Evolutionary conservation across 2,888 invertebrate species (phyloP), one percentile per base, ranked within the genome.

Genomic region (Conistra vaccinii): DNA sequence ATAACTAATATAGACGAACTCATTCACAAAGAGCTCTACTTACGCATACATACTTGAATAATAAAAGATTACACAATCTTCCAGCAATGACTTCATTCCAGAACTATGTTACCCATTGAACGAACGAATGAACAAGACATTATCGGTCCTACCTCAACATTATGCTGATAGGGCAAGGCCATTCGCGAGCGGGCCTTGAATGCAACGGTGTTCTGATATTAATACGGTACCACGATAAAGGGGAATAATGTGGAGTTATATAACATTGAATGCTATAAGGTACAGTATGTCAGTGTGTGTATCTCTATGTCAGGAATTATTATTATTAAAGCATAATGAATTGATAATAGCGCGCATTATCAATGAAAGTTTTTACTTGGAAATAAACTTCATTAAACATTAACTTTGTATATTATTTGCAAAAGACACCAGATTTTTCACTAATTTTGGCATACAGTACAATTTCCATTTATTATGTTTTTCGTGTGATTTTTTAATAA

Each of bases 101-200:
- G 74, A 66, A 55, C 61, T 57, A 77, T 55, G 55, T 48, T 51
- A 57, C 35, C 60, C 32, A 42, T 73, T 78, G 81, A 78, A 76
- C 57, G 62, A 66, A 61, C 57, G 32, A 62, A 62, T 74, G 70
- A 60, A 72, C 66, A 48, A 61, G 48, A 39, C 48, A 61, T 67
- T 81, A 71, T 81, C 70, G 57, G 73, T 71, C 70, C 75, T 72
- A 74, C 77, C 84, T 65, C 69, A 72, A 77, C 57, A 57, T 73
- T 53, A 67, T 35, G 23, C 62, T 68, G 74, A 83, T 84, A 83
- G 58, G 23, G 60, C 42, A 78, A 71, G 73, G 69, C 62, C 58
- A 83, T 78, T 73, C 42, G 55, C 55, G 57, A 63, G 53, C 57
- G 29, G 26, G n/a, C 7, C 14, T 32, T 55, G 55, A 73, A 58